Conservation (phyloP, 2,888 invertebrate genomes). For the Pollenia angustigena region DNA sequence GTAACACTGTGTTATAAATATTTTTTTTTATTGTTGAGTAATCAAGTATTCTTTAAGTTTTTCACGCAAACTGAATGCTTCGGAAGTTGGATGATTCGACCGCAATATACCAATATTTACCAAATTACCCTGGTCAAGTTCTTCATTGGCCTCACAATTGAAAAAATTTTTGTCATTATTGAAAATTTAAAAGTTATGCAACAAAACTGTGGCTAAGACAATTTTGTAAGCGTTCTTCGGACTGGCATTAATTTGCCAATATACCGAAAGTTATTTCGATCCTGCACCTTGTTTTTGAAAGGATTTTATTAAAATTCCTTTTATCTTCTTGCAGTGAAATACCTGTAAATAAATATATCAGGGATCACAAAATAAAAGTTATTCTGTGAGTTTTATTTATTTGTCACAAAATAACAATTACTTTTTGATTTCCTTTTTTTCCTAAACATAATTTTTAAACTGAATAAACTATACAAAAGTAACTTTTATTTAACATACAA, state of each 20-base stretch:
- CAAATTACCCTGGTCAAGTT: constrained; percentile 8
- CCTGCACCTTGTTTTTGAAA: constrained; percentile 4
- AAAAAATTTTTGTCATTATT: constrained; percentile 1
- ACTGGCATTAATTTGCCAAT: constrained; percentile 15
- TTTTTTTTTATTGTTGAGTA: neutral
- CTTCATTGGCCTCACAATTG: neutral
- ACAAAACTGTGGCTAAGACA: neutral
- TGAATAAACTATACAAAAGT: no score
- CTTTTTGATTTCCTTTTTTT: no score
- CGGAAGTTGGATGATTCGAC: constrained; percentile 21
- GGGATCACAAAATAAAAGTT: no score
- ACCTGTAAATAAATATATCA: neutral
- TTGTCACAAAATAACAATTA: no score
- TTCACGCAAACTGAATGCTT: constrained; percentile 25
- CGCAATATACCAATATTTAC: constrained; percentile 3
- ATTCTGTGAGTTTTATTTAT: no score
- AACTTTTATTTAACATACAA: no score
- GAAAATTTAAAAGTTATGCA: constrained; percentile 5
- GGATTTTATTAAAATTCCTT: constrained; percentile 10
- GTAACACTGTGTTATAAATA: no score
- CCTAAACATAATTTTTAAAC: no score
- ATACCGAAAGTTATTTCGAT: constrained; percentile 9
- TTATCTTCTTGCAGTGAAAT: neutral
- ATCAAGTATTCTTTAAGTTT: constrained; percentile 25
- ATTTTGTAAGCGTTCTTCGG: neutral